These are phyloP conservation scores for Lysandra coridon DNA, from an alignment of 2,888 invertebrate genomes.

Conservation along the genomic window DNA sequence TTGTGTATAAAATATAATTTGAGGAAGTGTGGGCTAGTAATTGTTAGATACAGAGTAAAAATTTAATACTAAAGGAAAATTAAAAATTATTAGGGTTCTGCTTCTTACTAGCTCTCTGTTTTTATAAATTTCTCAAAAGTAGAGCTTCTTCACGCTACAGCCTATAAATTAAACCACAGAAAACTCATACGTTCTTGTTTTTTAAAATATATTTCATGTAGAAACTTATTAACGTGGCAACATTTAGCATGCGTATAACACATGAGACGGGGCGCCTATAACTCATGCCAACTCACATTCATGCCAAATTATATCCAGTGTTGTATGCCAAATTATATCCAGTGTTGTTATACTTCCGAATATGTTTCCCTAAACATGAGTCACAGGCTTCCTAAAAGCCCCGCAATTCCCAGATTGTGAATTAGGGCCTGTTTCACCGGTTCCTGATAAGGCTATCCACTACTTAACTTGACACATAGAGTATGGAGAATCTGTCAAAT, in stretches of 20 bases:
- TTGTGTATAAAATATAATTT: too few species aligned
- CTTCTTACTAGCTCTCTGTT: too few species aligned
- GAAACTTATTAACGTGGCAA: conserved; percentile 50
- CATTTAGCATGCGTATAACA: conserved; percentile 40
- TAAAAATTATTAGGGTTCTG: too few species aligned
- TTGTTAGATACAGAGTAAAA: too few species aligned
- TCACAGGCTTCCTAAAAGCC: neutral
- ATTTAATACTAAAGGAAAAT: too few species aligned
- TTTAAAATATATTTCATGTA: conserved; percentile 49
- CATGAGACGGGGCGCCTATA: conserved; percentile 26
- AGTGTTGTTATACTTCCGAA: neutral
- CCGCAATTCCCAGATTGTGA: neutral
- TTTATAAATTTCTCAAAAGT: too few species aligned
- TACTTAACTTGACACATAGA: too few species aligned
- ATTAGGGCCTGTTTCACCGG: too few species aligned
- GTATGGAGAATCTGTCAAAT: too few species aligned
- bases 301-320: neutral
- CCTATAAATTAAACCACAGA: conserved; percentile 39
- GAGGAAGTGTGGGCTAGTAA: too few species aligned
- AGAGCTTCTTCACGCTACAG: neutral
- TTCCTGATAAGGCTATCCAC: too few species aligned
- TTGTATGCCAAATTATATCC: neutral
- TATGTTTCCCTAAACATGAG: neutral
- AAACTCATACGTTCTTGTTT: conserved; percentile 47
- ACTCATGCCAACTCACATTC: conserved; percentile 5